Percentiles rank a stretch among this genome's conserved stretches.
Evolutionary conservation across 2,113 vertebrate species (phyloP).

Genomic region (Amblyopsis rosae): DNA sequence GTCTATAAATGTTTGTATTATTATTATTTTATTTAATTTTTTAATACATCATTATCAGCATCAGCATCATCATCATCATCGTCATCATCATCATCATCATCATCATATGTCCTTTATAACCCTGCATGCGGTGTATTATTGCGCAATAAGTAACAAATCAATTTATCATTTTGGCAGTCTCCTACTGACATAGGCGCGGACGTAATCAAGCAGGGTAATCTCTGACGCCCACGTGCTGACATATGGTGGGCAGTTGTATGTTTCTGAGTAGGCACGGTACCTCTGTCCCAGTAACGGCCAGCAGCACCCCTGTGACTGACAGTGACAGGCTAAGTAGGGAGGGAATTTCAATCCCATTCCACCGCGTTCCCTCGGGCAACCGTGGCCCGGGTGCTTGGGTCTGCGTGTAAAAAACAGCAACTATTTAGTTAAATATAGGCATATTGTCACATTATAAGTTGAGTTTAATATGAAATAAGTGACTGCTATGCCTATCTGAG

Average conservation of each 20-base stretch:
- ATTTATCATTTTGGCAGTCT: slow-evolving; percentile 18
- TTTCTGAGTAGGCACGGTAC: slow-evolving; percentile 25
- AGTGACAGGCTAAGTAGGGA: slow-evolving; percentile 23
- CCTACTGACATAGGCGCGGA: slow-evolving; percentile 5
- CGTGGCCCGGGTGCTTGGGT: neutral
- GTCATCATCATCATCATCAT: neutral
- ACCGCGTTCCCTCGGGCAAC: slow-evolving; percentile 38
- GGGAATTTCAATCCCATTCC: slow-evolving; percentile 38
- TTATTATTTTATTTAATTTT: neutral
- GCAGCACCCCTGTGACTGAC: slow-evolving; percentile 37
- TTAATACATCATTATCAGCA: neutral
- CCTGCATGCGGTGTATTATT: neutral
- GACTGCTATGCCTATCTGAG: neutral
- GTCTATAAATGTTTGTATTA: neutral
- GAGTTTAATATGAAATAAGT: no score
- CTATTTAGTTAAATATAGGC: neutral
- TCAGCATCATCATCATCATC: neutral
- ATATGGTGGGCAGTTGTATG: slow-evolving; percentile 54
- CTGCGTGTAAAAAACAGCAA: neutral
- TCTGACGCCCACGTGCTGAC: slow-evolving; percentile 53
- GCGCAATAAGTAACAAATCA: neutral
- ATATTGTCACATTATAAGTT: no score
- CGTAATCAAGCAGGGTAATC: slow-evolving; percentile 10
- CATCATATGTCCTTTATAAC: neutral
- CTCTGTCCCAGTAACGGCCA: slow-evolving; percentile 55